These are phyloP conservation scores for Stenichneumon culpator DNA, from an alignment of 2,888 invertebrate species.

Conservation along the genomic window DNA sequence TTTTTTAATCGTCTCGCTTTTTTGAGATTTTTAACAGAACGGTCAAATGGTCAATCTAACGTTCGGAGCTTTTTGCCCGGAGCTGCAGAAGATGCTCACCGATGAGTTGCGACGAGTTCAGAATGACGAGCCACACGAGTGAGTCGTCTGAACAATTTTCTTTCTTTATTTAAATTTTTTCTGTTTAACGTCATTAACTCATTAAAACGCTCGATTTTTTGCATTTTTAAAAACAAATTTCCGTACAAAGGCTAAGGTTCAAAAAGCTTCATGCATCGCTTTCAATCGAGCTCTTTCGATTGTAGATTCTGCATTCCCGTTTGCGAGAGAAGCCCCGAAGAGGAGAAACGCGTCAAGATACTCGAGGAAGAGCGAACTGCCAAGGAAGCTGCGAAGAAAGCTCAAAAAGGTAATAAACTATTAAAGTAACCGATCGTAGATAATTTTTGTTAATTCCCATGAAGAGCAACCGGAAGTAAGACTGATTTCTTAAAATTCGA, in stretches of 20 bases:
- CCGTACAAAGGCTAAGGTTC: no score
- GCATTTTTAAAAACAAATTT: no score
- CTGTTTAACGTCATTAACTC: neutral
- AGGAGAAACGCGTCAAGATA: slow-evolving; percentile 80
- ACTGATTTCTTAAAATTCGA: slow-evolving; percentile 13
- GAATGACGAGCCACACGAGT: slow-evolving; percentile 80
- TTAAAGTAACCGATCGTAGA: neutral
- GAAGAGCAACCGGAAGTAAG: neutral
- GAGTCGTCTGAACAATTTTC: slow-evolving; percentile 53
- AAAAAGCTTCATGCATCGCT: no score
- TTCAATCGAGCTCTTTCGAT: neutral
- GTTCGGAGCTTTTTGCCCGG: slow-evolving; percentile 95
- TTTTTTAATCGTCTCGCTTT: slow-evolving; percentile 9
- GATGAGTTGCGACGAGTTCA: slow-evolving; percentile 86
- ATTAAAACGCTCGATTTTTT: no score
- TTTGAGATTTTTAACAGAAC: slow-evolving; percentile 86
- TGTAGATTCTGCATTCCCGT: slow-evolving; percentile 81
- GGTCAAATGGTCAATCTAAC: slow-evolving; percentile 92
- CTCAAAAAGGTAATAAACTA: slow-evolving; percentile 77
- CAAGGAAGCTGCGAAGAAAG: slow-evolving; percentile 79
- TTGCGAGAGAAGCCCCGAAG: slow-evolving; percentile 86
- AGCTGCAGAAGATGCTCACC: slow-evolving; percentile 90
- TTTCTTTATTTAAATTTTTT: neutral
- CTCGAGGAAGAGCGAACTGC: slow-evolving; percentile 78
- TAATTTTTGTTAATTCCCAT: neutral